A percentile compares a stretch with the other conserved stretches of the same genome.
These are phyloP conservation scores for Anthrax anthrax DNA, from an alignment of 2,888 invertebrate genomes.

Conservation along the genomic window DNA sequence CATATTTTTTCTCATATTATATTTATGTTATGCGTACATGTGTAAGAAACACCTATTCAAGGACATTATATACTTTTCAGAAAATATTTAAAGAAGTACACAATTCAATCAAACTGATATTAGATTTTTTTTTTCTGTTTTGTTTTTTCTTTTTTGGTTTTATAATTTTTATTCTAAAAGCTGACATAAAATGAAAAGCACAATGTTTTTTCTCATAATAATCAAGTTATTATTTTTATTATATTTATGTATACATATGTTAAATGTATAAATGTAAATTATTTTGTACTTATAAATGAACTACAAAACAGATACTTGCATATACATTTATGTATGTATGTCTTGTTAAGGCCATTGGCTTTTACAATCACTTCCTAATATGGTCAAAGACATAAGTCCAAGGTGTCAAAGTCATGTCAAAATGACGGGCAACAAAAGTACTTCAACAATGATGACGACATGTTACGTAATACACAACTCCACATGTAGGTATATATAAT, in stretches of 20 bases:
- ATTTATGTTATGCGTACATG: too few species aligned
- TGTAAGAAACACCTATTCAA: neutral
- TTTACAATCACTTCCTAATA: slow-evolving; percentile 5
- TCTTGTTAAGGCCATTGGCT: slow-evolving; percentile 5
- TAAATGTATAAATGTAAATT: too few species aligned
- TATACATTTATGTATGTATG: neutral
- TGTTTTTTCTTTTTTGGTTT: neutral
- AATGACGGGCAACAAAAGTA: neutral
- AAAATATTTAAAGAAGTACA: neutral
- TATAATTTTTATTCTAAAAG: too few species aligned
- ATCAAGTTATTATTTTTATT: too few species aligned
- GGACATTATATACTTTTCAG: neutral
- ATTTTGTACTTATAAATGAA: too few species aligned
- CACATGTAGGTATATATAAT: too few species aligned
- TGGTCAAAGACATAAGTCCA: slow-evolving; percentile 1
- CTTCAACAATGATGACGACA: too few species aligned
- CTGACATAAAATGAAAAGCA: too few species aligned
- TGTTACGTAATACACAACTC: too few species aligned
- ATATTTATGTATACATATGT: too few species aligned
- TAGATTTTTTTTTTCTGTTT: neutral
- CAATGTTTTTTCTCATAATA: too few species aligned
- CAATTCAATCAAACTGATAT: neutral
- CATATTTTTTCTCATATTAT: neutral
- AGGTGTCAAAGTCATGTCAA: slow-evolving; percentile 7
- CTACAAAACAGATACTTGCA: too few species aligned